Evolutionary conservation across 2,888 invertebrate species (phyloP), one percentile per base, ranked within the genome.

Genomic region (Quadroppia sp.): DNA sequence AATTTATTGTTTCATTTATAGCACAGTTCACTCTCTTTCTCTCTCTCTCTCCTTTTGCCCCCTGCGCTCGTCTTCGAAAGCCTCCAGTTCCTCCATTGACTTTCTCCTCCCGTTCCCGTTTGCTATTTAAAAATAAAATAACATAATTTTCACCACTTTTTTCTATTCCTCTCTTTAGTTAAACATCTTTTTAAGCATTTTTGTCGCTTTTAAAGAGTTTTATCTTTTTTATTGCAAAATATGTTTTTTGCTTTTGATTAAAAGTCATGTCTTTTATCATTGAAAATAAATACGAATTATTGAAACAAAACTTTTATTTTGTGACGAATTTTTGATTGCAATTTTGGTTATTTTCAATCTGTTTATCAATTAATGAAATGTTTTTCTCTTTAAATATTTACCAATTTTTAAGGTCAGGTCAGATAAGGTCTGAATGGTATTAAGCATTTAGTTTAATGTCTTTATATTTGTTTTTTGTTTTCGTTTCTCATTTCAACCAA

Each of bases 81-180:
- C n/a, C n/a, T n/a, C n/a, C n/a, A n/a, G n/a, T n/a, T n/a, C n/a
- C n/a, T n/a, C n/a, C n/a, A n/a, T n/a, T n/a, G n/a, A n/a, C n/a
- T n/a, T n/a, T n/a, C n/a, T n/a, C n/a, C n/a, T n/a, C 15, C 23
- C 20, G 6, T 50, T 20, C 20, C 20, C 50, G 2, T 20, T 23
- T 53, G 17, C 53, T 53, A 53, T 53, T 53, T 23, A 25, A 25
- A 15, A 9, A 15, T 11, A 45, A 6, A 15, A 2, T 17, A 45
- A 25, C 11, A 9, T 20, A 53, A 53, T 53, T 53, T 23, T 53
- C 20, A 53, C 53, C 53, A 53, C 53, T 53, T 53, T 53, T 53
- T 50, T 45, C 45, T n/a, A n/a, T n/a, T n/a, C n/a, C 36, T 36
- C 36, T 4, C 36, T 36, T 36, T 36, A 36, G 6, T 36, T 36